Conservation (phyloP, 2,888 invertebrate species). For the Acanthosepion lycidas region DNA sequence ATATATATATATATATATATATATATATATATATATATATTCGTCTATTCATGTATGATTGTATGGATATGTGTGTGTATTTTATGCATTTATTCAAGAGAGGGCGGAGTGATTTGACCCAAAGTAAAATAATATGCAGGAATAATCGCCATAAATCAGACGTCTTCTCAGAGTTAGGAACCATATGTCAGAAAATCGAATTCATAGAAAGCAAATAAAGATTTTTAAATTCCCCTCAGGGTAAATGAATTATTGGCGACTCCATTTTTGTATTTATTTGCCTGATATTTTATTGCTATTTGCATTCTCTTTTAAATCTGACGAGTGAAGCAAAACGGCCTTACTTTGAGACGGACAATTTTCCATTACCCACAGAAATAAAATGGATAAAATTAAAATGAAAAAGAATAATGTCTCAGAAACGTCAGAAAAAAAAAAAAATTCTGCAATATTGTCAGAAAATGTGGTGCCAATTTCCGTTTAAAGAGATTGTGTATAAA, state of each 20-base stretch:
- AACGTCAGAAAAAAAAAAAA: too few relatives aligned
- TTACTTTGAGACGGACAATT: too few relatives aligned
- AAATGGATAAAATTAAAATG: not conserved
- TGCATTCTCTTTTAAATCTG: not conserved
- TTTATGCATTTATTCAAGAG: too few relatives aligned
- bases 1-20: too few relatives aligned
- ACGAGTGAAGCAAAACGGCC: not conserved
- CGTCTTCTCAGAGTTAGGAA: not conserved
- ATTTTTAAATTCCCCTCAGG: not conserved
- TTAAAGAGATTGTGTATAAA: not conserved
- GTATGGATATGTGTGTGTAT: too few relatives aligned
- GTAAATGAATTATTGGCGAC: conserved; percentile 18
- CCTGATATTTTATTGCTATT: too few relatives aligned
- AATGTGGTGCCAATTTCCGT: not conserved
- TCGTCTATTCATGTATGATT: too few relatives aligned
- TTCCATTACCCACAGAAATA: not conserved
- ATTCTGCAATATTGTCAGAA: not conserved
- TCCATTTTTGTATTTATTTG: too few relatives aligned
- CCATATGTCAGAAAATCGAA: not conserved
- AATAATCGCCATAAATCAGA: not conserved
- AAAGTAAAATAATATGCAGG: not conserved
- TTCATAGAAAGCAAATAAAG: not conserved
- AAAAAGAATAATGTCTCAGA: too few relatives aligned
- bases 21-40: too few relatives aligned
- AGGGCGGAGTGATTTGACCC: not conserved